Percentiles rank a stretch among this genome's conserved stretches.
Conservation (phyloP, 2,113 vertebrate genomes). For the Piliocolobus tephrosceles region DNA sequence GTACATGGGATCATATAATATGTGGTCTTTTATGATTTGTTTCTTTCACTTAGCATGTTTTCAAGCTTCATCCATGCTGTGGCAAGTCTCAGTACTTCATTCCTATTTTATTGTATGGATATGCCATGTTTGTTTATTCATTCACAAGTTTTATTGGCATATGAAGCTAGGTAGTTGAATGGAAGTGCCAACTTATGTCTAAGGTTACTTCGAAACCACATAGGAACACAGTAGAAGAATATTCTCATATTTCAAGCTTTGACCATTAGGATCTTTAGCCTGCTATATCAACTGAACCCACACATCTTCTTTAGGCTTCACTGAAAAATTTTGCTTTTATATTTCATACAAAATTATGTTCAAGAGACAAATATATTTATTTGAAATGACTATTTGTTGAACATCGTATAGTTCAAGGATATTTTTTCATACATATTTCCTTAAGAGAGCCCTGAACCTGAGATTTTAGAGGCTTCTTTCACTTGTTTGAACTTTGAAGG, state of each 20-base stretch:
- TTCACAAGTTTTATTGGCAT: background rate
- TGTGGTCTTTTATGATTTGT: background rate
- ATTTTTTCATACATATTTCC: background rate
- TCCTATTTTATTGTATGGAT: background rate
- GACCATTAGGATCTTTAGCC: background rate
- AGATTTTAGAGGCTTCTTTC: background rate
- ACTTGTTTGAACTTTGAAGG: conserved; percentile 3
- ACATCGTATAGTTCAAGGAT: background rate
- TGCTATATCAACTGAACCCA: background rate
- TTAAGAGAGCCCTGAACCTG: background rate
- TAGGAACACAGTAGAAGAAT: background rate
- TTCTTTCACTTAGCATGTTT: background rate
- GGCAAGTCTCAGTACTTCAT: background rate
- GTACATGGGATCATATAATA: background rate
- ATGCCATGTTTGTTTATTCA: background rate
- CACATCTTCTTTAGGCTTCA: background rate
- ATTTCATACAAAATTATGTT: background rate
- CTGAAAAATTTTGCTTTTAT: background rate
- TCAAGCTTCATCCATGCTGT: background rate
- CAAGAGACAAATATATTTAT: background rate
- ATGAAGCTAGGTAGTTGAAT: background rate
- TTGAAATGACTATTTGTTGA: background rate
- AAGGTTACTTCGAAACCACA: background rate
- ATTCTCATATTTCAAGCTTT: conserved; percentile 1
- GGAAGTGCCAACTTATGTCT: background rate